Conservation (phyloP, 2,113 vertebrate species). For the Actenoides hombroni region DNA sequence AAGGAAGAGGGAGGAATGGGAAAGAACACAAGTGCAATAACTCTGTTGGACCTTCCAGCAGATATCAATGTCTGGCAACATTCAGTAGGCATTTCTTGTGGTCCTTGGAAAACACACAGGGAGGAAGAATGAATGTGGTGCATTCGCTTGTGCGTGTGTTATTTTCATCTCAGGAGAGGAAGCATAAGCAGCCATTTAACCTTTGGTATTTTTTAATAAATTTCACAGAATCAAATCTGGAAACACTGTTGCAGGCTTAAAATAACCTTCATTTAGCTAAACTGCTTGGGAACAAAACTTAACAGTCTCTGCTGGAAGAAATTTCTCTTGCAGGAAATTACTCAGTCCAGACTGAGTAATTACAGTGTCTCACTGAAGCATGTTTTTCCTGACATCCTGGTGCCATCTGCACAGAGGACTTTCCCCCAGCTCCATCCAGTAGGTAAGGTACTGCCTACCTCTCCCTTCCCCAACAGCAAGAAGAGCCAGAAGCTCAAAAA, state of each 20-base stretch:
- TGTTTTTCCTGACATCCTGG: background rate
- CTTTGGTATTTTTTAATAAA: constrained; percentile 24
- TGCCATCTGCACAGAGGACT: background rate
- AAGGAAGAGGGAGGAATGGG: background rate
- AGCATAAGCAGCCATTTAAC: background rate
- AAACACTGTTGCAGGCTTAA: constrained; percentile 16
- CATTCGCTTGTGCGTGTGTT: background rate
- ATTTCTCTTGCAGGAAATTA: background rate
- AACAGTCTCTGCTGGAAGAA: background rate
- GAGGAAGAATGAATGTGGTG: background rate
- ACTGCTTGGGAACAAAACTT: background rate
- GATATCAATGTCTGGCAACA: background rate
- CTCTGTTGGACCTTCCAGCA: background rate
- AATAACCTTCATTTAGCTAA: constrained; percentile 41
- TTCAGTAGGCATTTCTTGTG: background rate
- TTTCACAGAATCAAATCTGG: constrained; percentile 25
- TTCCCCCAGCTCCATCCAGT: background rate
- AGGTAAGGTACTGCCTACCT: background rate
- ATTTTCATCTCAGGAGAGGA: constrained; percentile 1
- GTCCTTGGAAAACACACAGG: background rate
- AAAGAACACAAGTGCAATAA: background rate
- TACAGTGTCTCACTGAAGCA: background rate
- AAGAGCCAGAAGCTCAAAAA: background rate
- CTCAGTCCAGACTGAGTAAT: background rate
- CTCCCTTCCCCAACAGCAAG: background rate